Conservation (phyloP, 2,888 invertebrate genomes). For the Encarsia formosa region DNA sequence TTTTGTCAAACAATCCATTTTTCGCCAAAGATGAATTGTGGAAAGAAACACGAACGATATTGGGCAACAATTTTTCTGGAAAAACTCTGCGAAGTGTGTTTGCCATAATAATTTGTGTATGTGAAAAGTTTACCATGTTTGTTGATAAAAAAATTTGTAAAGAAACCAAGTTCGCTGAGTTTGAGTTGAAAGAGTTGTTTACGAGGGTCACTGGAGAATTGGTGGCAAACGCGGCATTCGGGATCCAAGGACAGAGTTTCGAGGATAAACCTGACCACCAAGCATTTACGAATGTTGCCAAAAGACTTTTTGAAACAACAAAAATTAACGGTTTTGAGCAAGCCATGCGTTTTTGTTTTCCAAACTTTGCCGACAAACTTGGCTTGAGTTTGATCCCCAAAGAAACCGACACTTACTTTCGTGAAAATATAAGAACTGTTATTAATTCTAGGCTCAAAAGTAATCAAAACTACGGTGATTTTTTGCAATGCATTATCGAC, state of each 20-base stretch:
- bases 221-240: slow-evolving; percentile 34
- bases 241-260: slow-evolving; percentile 38
- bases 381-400: slow-evolving; percentile 27
- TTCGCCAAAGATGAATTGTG: slow-evolving; percentile 33
- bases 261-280: slow-evolving; percentile 23
- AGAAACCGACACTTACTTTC: slow-evolving; percentile 33
- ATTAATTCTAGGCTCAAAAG: slow-evolving; percentile 31
- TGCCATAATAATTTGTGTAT: slow-evolving; percentile 25
- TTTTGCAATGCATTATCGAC: slow-evolving; percentile 34
- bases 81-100: slow-evolving; percentile 35
- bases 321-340: slow-evolving; percentile 30
- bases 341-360: slow-evolving; percentile 25
- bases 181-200: slow-evolving; percentile 34
- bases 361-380: slow-evolving; percentile 22
- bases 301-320: slow-evolving; percentile 25
- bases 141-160: slow-evolving; percentile 14
- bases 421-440: slow-evolving; percentile 30
- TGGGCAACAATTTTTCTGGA: slow-evolving; percentile 31
- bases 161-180: slow-evolving; percentile 9
- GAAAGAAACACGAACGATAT: slow-evolving; percentile 23
- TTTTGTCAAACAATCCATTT: slow-evolving; percentile 34
- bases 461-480: slow-evolving; percentile 48
- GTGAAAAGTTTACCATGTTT: slow-evolving; percentile 36
- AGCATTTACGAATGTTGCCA: slow-evolving; percentile 25
- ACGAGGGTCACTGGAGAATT: slow-evolving; percentile 36